Conservation (phyloP, 2,113 vertebrate species). For the Oxyruncus cristatus region DNA sequence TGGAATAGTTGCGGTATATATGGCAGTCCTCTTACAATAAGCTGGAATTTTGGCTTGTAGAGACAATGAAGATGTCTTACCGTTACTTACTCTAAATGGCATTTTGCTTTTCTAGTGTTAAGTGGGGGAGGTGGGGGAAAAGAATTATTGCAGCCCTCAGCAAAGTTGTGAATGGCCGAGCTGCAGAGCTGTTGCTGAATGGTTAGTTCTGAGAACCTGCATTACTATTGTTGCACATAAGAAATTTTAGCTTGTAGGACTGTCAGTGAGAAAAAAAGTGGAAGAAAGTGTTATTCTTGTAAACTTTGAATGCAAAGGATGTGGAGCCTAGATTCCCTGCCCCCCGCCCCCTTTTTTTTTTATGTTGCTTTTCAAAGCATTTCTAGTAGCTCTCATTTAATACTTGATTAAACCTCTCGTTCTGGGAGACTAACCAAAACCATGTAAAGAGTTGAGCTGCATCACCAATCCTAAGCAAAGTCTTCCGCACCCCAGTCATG, state of each 20-base stretch:
- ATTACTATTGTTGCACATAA: neutral
- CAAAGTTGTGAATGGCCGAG: neutral
- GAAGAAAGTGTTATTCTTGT: neutral
- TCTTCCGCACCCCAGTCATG: neutral
- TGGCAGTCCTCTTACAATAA: neutral
- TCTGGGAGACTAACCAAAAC: neutral
- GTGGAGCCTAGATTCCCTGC: neutral
- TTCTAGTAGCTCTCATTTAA: neutral
- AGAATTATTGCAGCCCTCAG: neutral
- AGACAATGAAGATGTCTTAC: neutral
- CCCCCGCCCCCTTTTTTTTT: fast-evolving
- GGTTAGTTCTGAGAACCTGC: neutral
- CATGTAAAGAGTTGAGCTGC: neutral
- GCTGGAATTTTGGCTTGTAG: neutral
- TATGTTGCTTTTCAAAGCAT: neutral
- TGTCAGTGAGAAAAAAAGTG: neutral
- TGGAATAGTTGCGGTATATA: neutral
- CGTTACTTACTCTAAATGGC: neutral
- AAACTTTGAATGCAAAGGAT: neutral
- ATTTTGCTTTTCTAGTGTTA: neutral
- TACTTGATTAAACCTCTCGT: neutral
- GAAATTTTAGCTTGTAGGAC: neutral
- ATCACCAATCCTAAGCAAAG: neutral
- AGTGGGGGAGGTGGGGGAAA: neutral
- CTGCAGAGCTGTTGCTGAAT: neutral